Percentiles rank a stretch among this genome's conserved stretches.
Conservation (phyloP, 2,888 invertebrate species). For the Ditula angustiorana region DNA sequence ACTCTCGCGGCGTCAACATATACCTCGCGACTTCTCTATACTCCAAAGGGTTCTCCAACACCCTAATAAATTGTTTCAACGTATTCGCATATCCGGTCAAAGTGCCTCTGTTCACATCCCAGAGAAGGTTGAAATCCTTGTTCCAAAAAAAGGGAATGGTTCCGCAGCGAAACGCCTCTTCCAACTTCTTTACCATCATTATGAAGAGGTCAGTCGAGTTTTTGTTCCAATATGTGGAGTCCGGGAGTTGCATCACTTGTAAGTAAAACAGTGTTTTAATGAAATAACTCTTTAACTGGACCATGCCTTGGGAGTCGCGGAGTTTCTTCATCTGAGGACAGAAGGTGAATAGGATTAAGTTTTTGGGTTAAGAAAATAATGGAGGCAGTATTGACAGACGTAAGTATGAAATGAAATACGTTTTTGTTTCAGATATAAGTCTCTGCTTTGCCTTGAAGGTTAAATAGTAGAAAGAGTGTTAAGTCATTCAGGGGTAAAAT, state of each 20-base stretch:
- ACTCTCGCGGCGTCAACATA: conserved; percentile 58
- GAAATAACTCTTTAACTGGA: conserved; percentile 81
- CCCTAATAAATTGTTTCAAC: conserved; percentile 51
- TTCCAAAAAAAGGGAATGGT: conserved; percentile 82
- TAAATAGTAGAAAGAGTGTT: too few relatives aligned
- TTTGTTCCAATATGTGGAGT: conserved; percentile 58
- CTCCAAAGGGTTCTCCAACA: conserved; percentile 51
- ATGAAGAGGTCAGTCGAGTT: conserved; percentile 61
- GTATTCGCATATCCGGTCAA: conserved; percentile 53
- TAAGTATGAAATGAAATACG: too few relatives aligned
- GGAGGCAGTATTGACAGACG: too few relatives aligned
- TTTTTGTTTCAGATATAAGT: too few relatives aligned
- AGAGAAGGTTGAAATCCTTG: conserved; percentile 70
- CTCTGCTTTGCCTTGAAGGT: too few relatives aligned
- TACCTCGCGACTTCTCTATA: conserved; percentile 63
- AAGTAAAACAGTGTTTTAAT: conserved; percentile 83
- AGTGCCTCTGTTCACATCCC: conserved; percentile 48
- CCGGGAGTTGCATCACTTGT: conserved; percentile 58
- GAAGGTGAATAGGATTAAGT: neutral
- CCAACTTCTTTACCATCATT: conserved; percentile 70
- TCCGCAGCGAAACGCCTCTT: conserved; percentile 54
- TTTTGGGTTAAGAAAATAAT: neutral
- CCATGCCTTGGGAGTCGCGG: conserved; percentile 72
- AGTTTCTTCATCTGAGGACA: conserved; percentile 76
- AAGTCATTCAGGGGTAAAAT: too few relatives aligned